Evolutionary conservation across 2,797 vertebrate genomes (phyloP).

Genomic region (Bovichtus diacanthus): DNA sequence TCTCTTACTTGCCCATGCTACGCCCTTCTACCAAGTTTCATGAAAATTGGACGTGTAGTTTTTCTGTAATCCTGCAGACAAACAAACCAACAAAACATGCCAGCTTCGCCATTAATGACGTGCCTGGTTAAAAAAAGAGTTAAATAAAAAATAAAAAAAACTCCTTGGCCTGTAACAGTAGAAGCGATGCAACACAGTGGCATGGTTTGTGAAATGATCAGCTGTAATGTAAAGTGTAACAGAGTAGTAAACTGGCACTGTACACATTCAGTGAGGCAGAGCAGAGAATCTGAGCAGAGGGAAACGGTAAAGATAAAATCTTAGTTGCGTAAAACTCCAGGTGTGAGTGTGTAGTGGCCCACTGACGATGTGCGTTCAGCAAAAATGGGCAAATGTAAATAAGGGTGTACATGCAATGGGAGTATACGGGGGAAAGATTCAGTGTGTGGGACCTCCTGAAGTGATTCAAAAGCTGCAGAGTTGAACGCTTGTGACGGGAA

Average conservation of each 20-base stretch:
- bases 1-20: too few species aligned
- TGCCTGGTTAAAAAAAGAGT: too few species aligned
- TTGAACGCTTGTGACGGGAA: conserved; percentile 38
- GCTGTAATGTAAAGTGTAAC: not conserved
- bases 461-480: conserved; percentile 48
- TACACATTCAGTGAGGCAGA: not conserved
- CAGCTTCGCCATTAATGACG: too few species aligned
- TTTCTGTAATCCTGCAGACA: too few species aligned
- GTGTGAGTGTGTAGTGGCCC: not conserved
- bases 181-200: not conserved
- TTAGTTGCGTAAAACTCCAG: not conserved
- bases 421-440: not conserved
- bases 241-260: not conserved
- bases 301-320: not conserved
- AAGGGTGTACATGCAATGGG: not conserved
- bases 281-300: not conserved
- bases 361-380: conserved; percentile 16
- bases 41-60: too few species aligned
- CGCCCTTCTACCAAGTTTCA: too few species aligned
- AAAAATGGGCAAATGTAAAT: conserved; percentile 32
- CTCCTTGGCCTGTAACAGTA: not conserved
- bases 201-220: not conserved
- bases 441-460: conserved; percentile 51
- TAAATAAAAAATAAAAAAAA: too few species aligned
- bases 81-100: too few species aligned